Evolutionary conservation across 2,888 invertebrate genomes (phyloP), one percentile per base, ranked within the genome.

Genomic region (Eilema caniola): DNA sequence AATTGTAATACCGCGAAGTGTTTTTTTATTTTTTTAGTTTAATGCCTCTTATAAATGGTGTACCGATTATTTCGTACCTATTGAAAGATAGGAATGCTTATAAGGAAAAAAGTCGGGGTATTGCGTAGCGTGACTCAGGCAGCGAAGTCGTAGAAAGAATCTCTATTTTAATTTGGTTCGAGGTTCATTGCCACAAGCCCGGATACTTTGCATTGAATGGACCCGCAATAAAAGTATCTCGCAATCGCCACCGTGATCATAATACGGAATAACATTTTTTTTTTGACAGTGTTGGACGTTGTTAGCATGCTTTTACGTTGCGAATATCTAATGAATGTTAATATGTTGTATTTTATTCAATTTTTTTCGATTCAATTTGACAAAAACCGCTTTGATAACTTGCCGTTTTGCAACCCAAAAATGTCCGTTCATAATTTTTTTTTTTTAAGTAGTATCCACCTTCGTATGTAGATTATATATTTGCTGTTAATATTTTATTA

Each of bases 1-100:
- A 79, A 79, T 81, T 78, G 69, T 76, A 74, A 65, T 70, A 66
- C 66, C 62, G 69, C 74, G 53, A 72, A 61, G 31, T 71, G 70
- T 76, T 71, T 70, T 70, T 70, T 67, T 37, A 5, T 37, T 37
- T 37, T 37, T 62, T 28, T 7, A 69, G 20, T 59, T 64, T 69
- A 47, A 41, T 60, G 62, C 56, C 64, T 56, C 23, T 56, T 69
- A 57, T 56, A 41, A 60, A 68, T 72, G 67, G 24, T 65, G 66
- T 74, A 28, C 47, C 24, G 20, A 66, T 62, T 62, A 69, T 67
- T 74, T 71, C 62, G 20, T 57, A 41, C n/a, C 20, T 62, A 70
- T 66, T 66, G 47, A 66, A 70, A 66, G 20, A 20, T 57, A 25
- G 41, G 57, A 62, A 66, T 63, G 53, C 47, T 31, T 59, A 31